Evolutionary conservation across 2,797 vertebrate species (phyloP), one percentile per base, ranked within the genome.

Genomic region (Sebastes diploproa): DNA sequence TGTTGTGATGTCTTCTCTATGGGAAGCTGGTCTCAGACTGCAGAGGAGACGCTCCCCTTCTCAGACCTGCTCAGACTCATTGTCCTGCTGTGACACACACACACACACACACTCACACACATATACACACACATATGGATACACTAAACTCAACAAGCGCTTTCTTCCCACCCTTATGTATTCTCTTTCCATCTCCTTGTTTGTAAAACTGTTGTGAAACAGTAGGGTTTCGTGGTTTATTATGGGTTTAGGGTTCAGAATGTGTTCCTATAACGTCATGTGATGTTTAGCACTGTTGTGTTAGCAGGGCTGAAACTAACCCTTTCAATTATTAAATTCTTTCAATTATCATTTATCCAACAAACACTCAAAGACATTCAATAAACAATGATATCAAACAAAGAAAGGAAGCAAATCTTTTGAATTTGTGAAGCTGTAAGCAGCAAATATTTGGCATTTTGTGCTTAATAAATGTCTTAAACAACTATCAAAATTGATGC

Each of bases 1-100:
- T 78, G 92, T 93, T 94, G 86, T 94, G 93, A 94, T 92, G 87
- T 92, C 82, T 90, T 81, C 86, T 84, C 89, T 90, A 87, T 90
- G 86, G 86, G 84, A 91, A 88, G 87, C 88, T 78, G 86, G 63
- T 91, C 84, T 91, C 79, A 84, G 81, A 84, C 83, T 65, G 76
- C 71, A 83, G 74, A 85, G 76, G 75, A 87, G 92, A 94, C 85
- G 89, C 92, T 92, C 78, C 75, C 70, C 81, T 86, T 83, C 89
- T 81, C 63, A 78, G 80, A 88, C 84, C 84, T 85, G 82, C 86
- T 85, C 66, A 84, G 68, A 77, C 86, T 89, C 79, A 92, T 94
- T 94, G 91, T 93, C 85, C 87, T 84, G 79, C 80, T 66, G 76
- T 59, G 42, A 83, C 87, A 86, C 73, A 88, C 54, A 76, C 4